Evolutionary conservation across 2,888 invertebrate genomes (phyloP), one percentile per base, ranked within the genome.

Genomic region (Aquatica leii): DNA sequence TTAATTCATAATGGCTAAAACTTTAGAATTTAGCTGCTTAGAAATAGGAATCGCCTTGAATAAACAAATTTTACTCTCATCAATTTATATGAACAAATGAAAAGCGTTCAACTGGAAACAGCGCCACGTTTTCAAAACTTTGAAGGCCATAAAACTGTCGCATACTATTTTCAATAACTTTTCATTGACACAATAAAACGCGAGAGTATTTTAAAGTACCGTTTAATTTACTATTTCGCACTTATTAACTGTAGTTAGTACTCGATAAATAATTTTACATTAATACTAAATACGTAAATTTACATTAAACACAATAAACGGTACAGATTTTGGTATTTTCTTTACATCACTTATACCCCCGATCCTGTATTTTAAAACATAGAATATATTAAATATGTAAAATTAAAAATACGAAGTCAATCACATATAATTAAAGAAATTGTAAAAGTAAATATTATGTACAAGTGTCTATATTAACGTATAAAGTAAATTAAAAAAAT

Each of bases 291-390:
- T 53, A 34, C 43, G 46, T 35, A 46, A 41, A 24, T 52, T 52
- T 53, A 59, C 59, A 43, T 59, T 49, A 46, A 59, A 59, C 52
- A 53, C 43, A 52, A 52, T 35, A 53, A 20, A 59, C 51, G 31
- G 24, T 40, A 59, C 40, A 59, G 34, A 21, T 41, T 17, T 46
- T 24, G 24, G 24, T 24, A 24, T 24, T 24, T 46, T 20, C 46
- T 46, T 46, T 18, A 46, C 17, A 46, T 46, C 17, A 17, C 18
- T 46, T 20, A 46, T 18, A 46, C 20, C 46, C 46, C 46, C 18
- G 17, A 46, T 46, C 17, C 46, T 46, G 18, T 46, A 46, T 17
- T 9, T 11, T 46, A 18, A 18, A 46, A 18, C 46, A 46, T 5
- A 46, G n/a, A 46, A 46, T 46, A 46, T 46, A 46, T 46, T 46